Evolutionary conservation across 2,888 invertebrate genomes (phyloP), one percentile per base, ranked within the genome.

Genomic region (Boloria euphrosyne): DNA sequence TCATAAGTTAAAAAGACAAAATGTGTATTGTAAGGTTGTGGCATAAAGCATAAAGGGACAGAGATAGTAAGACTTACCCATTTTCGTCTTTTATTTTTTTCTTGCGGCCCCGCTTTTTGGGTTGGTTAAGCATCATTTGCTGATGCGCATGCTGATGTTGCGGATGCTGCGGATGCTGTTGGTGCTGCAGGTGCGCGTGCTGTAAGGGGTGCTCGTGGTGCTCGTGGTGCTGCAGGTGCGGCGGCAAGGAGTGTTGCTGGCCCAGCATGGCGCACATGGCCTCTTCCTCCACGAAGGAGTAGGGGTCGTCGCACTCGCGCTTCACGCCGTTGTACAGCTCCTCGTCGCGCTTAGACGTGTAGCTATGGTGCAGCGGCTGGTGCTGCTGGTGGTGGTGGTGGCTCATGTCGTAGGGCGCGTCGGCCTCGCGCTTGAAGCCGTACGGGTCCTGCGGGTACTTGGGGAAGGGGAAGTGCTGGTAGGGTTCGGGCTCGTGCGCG

Each of bases 261-360:
- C 90, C 90, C 76, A 93, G 87, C 81, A 94, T 93, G 60, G 92
- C 89, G 80, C 93, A 92, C 92, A 94, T 93, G 64, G 93, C 92
- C 74, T 96, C 96, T 80, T 97, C 97, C 83, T 96, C 96, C 72
- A 97, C 96, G 87, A 97, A 97, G 80, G 96, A 96, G 86, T 97
- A 97, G 3, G 97, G 96, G 85, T 97, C 97, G 76, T 95, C 95
- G 74, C 94, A 93, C 80, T 94, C 94, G 70, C 94, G 90, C 79
- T 94, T 94, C 75, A 94, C 91, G 52, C 86, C 76, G 66, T 86
- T 85, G 74, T 87, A 92, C 61, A 89, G 74, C 70, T 88, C 89
- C 2, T 89, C 89, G 66, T 89, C 90, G 6, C 90, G 79, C 74
- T 92, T 91, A 62, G 75, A 73, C 47, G 62, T 75, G 70, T 78